phyloP scores from a whole-genome alignment of 2,888 invertebrate species.

The Carcina quercana region DNA sequence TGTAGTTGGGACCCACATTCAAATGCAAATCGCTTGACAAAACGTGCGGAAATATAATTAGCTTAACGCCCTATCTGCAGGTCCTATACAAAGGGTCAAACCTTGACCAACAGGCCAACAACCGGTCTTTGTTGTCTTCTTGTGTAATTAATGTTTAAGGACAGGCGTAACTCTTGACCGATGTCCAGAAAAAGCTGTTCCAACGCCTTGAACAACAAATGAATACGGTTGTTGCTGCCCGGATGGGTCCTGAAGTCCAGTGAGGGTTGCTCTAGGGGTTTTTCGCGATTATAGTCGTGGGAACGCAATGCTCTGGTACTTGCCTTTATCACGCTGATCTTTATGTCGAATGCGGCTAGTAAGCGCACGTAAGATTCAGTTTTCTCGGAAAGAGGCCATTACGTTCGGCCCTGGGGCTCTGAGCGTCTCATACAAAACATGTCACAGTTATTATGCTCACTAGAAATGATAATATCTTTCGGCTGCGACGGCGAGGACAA shows the following conservation, averaged over 20 bases:
- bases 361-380: slow-evolving; percentile 49
- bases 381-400: slow-evolving; percentile 68
- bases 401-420: slow-evolving; percentile 55
- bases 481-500: slow-evolving; percentile 53
- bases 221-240: no score
- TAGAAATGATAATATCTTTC: slow-evolving; percentile 67
- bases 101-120: slow-evolving; percentile 43
- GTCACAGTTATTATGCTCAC: slow-evolving; percentile 72
- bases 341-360: slow-evolving; percentile 51
- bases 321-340: no score
- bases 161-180: slow-evolving; percentile 53
- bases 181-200: slow-evolving; percentile 51
- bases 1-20: slow-evolving; percentile 55
- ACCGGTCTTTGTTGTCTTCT: slow-evolving; percentile 57
- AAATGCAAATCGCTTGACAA: slow-evolving; percentile 64
- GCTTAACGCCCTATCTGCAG: slow-evolving; percentile 38
- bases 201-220: no score
- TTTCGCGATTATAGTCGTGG: slow-evolving; percentile 58
- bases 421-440: slow-evolving; percentile 66
- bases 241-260: no score
- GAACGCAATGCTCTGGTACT: slow-evolving; percentile 57
- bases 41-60: slow-evolving; percentile 74
- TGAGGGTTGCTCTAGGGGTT: slow-evolving; percentile 38
- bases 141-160: slow-evolving; percentile 68
- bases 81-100: slow-evolving; percentile 38